Evolutionary conservation across 2,797 vertebrate genomes (phyloP).

Genomic region (Fratercula arctica): DNA sequence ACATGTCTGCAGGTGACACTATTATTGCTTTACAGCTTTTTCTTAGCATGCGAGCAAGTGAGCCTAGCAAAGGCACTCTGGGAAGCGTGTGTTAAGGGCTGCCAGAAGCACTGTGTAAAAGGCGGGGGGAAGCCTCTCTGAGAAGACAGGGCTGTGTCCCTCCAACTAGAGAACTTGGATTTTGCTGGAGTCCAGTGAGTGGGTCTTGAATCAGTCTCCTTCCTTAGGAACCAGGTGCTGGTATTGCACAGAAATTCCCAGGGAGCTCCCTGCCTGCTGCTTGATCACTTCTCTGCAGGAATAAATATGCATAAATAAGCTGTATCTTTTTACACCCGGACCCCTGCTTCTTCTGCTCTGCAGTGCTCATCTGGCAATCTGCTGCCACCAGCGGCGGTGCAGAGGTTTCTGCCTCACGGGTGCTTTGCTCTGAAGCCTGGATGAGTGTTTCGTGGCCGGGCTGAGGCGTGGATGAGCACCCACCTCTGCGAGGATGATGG

Average conservation of each 20-base stretch:
- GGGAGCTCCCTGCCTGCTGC: background rate
- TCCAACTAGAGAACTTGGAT: background rate
- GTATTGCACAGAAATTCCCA: background rate
- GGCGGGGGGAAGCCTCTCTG: background rate
- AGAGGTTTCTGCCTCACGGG: background rate
- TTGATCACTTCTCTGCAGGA: background rate
- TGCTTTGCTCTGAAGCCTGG: background rate
- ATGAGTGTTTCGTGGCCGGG: too few relatives aligned
- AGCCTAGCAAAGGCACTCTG: background rate
- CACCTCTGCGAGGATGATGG: background rate
- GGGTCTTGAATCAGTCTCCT: background rate
- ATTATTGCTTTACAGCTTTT: background rate
- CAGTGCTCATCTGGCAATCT: background rate
- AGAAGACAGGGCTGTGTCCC: background rate
- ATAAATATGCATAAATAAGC: background rate
- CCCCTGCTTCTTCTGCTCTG: background rate
- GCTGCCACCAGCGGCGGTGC: accelerated
- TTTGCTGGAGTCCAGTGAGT: background rate
- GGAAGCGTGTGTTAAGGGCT: background rate
- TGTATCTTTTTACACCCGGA: background rate
- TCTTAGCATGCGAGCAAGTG: background rate
- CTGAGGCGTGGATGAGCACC: background rate
- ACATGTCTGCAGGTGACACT: background rate
- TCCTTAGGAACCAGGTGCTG: background rate
- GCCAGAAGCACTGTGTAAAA: background rate